These are phyloP conservation scores for Atherinomorus stipes DNA, from an alignment of 2,113 vertebrate species.

Conservation along the genomic window DNA sequence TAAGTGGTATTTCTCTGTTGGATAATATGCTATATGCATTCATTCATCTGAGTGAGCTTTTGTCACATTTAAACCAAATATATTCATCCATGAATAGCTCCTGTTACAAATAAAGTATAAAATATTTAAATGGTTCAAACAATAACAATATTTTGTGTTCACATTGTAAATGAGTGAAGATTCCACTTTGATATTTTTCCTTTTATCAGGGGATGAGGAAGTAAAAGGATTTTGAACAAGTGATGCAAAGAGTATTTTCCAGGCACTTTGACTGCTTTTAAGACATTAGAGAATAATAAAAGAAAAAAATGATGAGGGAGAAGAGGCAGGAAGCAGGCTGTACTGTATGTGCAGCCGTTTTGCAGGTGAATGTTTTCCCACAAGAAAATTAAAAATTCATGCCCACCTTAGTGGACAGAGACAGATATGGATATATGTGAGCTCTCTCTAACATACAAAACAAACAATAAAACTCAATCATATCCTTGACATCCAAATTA, in stretches of 20 bases:
- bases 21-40: not conserved
- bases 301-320: not conserved
- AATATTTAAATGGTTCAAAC: not conserved
- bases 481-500: constrained; percentile 78
- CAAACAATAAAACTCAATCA: constrained; percentile 73
- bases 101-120: not conserved
- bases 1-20: not conserved
- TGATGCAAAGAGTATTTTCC: not conserved
- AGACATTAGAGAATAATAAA: not conserved
- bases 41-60: not conserved
- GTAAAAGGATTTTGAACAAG: not conserved
- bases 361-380: constrained; percentile 19
- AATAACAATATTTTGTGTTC: not conserved
- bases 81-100: not conserved
- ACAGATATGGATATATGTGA: constrained; percentile 36
- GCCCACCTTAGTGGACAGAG: constrained; percentile 24
- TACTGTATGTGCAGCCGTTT: not conserved
- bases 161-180: not conserved
- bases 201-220: not conserved
- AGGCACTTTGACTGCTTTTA: not conserved
- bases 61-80: not conserved
- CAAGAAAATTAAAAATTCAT: constrained; percentile 36
- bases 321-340: not conserved
- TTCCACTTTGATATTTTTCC: not conserved
- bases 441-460: constrained; percentile 20